These are phyloP conservation scores for Ochotona curzoniae DNA, from an alignment of 2,113 vertebrate species.

Conservation along the genomic window DNA sequence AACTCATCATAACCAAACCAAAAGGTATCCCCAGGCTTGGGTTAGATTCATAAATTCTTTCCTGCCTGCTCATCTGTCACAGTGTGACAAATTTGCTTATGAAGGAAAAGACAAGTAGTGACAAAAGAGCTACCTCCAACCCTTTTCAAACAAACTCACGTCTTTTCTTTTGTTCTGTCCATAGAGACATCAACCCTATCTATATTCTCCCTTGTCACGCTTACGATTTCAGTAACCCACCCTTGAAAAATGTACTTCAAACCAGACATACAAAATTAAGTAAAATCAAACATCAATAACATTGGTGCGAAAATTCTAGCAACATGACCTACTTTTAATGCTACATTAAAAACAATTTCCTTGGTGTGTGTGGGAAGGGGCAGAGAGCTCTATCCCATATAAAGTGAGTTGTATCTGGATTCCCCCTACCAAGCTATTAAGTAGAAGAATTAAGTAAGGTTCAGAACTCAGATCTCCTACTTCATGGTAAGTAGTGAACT, in stretches of 20 bases:
- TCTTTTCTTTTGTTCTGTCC: not conserved
- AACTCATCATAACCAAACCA: slow-evolving; percentile 3
- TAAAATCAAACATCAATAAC: not conserved
- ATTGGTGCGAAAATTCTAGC: not conserved
- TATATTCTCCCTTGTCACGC: not conserved
- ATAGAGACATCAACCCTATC: not conserved
- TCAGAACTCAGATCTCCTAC: not conserved
- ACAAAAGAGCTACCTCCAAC: slow-evolving; percentile 1
- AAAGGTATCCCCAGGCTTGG: not conserved
- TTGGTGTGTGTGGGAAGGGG: too few species aligned
- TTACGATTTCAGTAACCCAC: not conserved
- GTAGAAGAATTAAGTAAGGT: not conserved
- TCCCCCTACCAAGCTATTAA: not conserved
- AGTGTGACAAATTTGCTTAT: not conserved
- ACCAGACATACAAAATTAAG: slow-evolving; percentile 32
- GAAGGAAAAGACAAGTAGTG: not conserved
- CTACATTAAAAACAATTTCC: slow-evolving; percentile 23
- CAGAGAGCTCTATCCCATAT: not conserved
- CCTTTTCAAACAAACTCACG: not conserved
- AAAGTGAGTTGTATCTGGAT: not conserved
- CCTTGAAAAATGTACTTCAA: not conserved
- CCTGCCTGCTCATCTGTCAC: not conserved
- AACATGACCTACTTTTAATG: not conserved
- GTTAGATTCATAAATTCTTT: not conserved
- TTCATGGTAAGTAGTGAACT: not conserved